These are phyloP conservation scores for Drosophila prosaltans DNA, from an alignment of 1,140 invertebrate species.

Conservation along the genomic window DNA sequence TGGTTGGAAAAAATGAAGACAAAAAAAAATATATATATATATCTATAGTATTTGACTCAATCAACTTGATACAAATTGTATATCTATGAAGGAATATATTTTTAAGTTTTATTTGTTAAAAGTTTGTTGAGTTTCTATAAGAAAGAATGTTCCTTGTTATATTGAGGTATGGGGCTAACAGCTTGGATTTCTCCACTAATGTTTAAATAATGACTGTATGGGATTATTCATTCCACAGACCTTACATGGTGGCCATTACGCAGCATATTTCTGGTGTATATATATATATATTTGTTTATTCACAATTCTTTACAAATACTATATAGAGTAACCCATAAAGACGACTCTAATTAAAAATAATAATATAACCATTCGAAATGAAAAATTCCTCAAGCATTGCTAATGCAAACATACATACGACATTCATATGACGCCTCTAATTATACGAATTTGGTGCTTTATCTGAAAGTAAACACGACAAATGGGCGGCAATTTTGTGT, in stretches of 20 bases:
- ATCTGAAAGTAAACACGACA: slow-evolving; percentile 73
- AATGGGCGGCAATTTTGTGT: slow-evolving; percentile 60
- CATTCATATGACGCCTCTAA: slow-evolving; percentile 58
- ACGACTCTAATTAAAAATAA: slow-evolving; percentile 10
- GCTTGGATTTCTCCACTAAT: slow-evolving; percentile 8
- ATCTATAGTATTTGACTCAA: no score
- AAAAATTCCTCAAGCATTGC: slow-evolving; percentile 32
- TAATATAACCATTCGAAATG: slow-evolving; percentile 6
- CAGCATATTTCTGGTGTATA: background rate
- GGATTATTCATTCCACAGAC: background rate
- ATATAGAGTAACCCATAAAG: background rate
- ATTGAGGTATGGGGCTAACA: no score
- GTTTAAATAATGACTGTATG: background rate
- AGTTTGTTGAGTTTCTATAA: no score
- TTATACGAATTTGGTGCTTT: slow-evolving; percentile 74
- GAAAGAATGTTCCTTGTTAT: no score
- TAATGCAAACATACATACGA: slow-evolving; percentile 55
- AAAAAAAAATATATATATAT: slow-evolving; percentile 20
- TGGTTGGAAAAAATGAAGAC: slow-evolving; percentile 38
- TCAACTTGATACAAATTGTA: no score
- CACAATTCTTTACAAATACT: background rate
- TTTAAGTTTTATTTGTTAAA: no score
- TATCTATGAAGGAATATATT: no score
- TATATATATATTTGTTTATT: background rate
- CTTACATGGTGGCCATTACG: background rate